These are phyloP conservation scores for Chaetodon auriga DNA, from an alignment of 2,113 vertebrate genomes.

Conservation along the genomic window DNA sequence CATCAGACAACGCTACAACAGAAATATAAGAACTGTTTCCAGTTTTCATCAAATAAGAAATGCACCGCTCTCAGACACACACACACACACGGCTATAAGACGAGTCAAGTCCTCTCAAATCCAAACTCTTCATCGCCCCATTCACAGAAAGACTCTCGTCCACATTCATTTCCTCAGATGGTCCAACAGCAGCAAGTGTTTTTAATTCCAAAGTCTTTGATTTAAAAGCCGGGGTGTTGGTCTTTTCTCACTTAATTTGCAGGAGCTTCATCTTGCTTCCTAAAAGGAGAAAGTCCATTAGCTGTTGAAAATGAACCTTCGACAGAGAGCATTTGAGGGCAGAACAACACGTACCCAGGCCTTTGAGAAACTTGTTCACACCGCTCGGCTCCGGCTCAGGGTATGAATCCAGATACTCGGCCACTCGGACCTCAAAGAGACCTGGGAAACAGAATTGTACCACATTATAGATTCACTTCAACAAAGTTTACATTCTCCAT, in stretches of 20 bases:
- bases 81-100: not conserved
- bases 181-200: slow-evolving; percentile 52
- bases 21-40: slow-evolving; percentile 45
- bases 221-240: not conserved
- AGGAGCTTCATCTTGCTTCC: slow-evolving; percentile 87
- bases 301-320: not conserved
- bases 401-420: slow-evolving; percentile 90
- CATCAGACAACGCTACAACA: not conserved
- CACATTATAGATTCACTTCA: not conserved
- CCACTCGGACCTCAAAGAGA: slow-evolving; percentile 93
- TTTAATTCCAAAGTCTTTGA: slow-evolving; percentile 31
- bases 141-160: slow-evolving; percentile 5
- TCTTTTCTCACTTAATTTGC: slow-evolving; percentile 81
- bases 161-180: slow-evolving; percentile 16
- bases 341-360: slow-evolving; percentile 87
- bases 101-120: not conserved
- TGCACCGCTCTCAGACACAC: slow-evolving; percentile 27
- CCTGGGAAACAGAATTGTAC: slow-evolving; percentile 77
- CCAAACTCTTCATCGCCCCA: not conserved
- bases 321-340: not conserved
- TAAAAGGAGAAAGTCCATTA: slow-evolving; percentile 56
- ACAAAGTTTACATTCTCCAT: not conserved
- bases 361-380: slow-evolving; percentile 94
- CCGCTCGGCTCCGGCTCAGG: slow-evolving; percentile 90
- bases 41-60: slow-evolving; percentile 57